Percentiles rank a stretch among this genome's conserved stretches.
phyloP scores from a whole-genome alignment of 23 tunicate genomes.

The Styela plicata region DNA sequence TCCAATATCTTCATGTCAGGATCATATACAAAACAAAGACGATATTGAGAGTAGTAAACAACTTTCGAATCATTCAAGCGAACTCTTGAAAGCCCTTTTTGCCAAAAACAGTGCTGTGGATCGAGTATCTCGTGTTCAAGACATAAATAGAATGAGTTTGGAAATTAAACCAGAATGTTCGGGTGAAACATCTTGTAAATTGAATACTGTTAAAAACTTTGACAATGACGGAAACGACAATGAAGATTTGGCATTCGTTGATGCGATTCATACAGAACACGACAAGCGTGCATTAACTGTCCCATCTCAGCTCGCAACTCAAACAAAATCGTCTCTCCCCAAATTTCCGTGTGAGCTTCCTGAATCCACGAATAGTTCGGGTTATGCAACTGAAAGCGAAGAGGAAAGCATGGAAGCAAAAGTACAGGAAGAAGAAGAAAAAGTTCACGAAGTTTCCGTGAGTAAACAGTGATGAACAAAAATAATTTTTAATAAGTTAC shows the following conservation, averaged over 20 bases:
- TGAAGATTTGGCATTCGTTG: neutral
- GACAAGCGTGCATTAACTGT: no score
- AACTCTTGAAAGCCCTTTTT: neutral
- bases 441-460: neutral
- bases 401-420: neutral
- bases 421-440: neutral
- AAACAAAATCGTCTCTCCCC: no score
- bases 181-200: neutral
- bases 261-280: neutral
- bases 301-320: neutral
- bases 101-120: neutral
- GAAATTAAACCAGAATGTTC: neutral
- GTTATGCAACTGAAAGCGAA: slow-evolving; percentile 27
- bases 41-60: neutral
- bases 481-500: no score
- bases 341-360: neutral
- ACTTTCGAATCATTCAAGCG: neutral
- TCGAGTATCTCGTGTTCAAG: neutral
- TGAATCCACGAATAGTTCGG: slow-evolving; percentile 25
- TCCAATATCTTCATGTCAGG: neutral
- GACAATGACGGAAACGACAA: neutral
- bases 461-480: no score
- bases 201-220: neutral
- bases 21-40: neutral
- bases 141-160: neutral